A percentile compares a stretch with the other conserved stretches of the same genome.
These are phyloP conservation scores for Onchidella celtica DNA, from an alignment of 2,888 invertebrate species.

Conservation along the genomic window DNA sequence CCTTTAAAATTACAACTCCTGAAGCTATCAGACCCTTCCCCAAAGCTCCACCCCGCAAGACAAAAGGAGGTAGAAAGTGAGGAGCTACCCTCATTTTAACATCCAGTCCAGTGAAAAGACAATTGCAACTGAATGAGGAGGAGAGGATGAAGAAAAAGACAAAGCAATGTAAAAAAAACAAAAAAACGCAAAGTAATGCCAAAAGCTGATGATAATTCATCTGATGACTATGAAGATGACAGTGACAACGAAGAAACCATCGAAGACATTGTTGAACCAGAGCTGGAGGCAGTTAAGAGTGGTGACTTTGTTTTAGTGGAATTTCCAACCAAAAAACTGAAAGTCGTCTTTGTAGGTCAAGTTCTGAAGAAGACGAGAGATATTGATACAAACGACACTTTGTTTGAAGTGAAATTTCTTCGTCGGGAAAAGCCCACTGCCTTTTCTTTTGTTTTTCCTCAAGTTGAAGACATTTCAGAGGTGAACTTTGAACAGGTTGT, in stretches of 20 bases:
- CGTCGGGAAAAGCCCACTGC: background rate
- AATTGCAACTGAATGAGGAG: background rate
- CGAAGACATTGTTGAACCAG: background rate
- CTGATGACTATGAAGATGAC: background rate
- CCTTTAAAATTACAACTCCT: background rate
- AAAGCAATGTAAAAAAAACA: background rate
- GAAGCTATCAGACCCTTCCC: background rate
- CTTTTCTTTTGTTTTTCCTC: background rate
- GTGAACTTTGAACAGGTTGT: background rate
- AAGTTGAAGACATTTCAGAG: conserved; percentile 5
- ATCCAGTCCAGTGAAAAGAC: conserved; percentile 2
- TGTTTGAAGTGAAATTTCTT: background rate
- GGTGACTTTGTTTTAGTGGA: background rate
- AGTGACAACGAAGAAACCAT: background rate
- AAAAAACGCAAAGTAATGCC: background rate
- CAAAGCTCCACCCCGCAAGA: background rate
- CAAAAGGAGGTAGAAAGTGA: background rate
- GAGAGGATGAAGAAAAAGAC: background rate
- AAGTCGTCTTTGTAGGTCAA: background rate
- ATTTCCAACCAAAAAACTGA: background rate
- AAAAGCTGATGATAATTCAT: background rate
- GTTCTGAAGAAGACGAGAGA: background rate
- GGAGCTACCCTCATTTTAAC: background rate
- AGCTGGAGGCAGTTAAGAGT: background rate
- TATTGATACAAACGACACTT: background rate